Percentiles rank a stretch among this genome's conserved stretches.
These are phyloP conservation scores for Chlorocebus sabaeus DNA, from an alignment of 2,113 vertebrate genomes.

Conservation along the genomic window DNA sequence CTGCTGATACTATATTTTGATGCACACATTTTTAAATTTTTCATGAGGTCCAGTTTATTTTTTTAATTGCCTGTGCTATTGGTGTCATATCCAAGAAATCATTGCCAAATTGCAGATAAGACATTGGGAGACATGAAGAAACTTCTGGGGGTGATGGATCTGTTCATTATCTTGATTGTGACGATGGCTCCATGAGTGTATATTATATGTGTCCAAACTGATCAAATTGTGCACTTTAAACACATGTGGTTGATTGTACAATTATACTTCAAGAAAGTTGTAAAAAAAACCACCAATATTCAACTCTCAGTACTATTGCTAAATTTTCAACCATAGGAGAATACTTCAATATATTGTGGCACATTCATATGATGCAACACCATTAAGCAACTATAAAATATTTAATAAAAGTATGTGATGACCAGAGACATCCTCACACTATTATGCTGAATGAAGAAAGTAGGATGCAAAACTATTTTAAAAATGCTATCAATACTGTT, in stretches of 20 bases:
- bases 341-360: background rate
- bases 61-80: background rate
- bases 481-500: background rate
- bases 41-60: background rate
- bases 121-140: background rate
- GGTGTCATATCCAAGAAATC: background rate
- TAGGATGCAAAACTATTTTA: background rate
- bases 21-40: background rate
- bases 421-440: background rate
- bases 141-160: too few relatives aligned
- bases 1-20: background rate
- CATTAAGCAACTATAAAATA: background rate
- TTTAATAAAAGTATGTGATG: background rate
- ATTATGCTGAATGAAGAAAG: background rate
- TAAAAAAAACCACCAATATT: background rate
- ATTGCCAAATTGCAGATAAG: background rate
- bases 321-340: background rate
- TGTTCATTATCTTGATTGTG: too few relatives aligned
- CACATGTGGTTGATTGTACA: too few relatives aligned
- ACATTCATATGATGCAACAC: background rate
- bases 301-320: too few relatives aligned
- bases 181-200: accelerated
- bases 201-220: too few relatives aligned
- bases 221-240: background rate
- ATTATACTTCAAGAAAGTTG: background rate